phyloP scores from a whole-genome alignment of 2,888 invertebrate genomes.

The Cerastis leucographa region DNA sequence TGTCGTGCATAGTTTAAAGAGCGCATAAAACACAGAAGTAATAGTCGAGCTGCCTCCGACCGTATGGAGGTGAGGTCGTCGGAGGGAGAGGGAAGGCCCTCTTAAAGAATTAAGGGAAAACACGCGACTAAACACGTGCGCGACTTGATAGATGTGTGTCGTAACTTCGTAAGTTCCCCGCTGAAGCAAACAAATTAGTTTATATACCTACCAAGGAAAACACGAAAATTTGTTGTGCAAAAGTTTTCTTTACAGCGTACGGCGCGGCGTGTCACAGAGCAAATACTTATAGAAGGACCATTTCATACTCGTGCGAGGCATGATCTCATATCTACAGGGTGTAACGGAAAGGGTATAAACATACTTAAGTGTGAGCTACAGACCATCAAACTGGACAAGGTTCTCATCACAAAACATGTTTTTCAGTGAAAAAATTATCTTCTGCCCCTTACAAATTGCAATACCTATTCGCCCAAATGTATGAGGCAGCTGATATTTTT shows the following conservation, averaged over 20 bases:
- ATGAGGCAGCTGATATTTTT: no score
- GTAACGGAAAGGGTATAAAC: no score
- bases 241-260: conserved; percentile 19
- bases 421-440: no score
- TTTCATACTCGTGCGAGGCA: not conserved
- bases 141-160: conserved; percentile 19
- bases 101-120: conserved; percentile 12
- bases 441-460: no score
- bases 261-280: not conserved
- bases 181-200: conserved; percentile 32
- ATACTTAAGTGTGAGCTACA: no score
- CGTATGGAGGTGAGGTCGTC: conserved; percentile 12
- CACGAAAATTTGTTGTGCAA: conserved; percentile 21
- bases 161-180: conserved; percentile 28
- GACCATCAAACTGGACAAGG: no score
- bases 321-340: not conserved
- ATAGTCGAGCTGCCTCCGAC: conserved; percentile 4
- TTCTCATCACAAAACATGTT: no score
- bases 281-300: conserved; percentile 12
- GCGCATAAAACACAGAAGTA: not conserved
- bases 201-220: conserved; percentile 13
- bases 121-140: conserved; percentile 26
- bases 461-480: no score
- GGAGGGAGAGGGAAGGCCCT: not conserved
- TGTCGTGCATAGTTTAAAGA: conserved; percentile 11